phyloP scores from a whole-genome alignment of 2,888 invertebrate species.

The Galerucella calmariensis region DNA sequence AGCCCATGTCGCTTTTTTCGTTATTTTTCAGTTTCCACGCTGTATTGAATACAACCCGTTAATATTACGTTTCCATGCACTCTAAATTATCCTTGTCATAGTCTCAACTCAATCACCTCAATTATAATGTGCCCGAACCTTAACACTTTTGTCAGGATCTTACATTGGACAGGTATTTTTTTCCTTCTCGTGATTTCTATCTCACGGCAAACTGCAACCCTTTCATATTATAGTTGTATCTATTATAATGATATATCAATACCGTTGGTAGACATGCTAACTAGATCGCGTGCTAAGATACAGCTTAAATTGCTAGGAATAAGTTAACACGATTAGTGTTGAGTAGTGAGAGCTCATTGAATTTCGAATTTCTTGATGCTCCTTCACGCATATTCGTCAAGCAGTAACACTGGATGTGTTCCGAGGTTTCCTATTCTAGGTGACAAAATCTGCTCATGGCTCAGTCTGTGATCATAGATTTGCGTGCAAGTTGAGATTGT shows the following conservation, averaged over 20 bases:
- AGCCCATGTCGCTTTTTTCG: too few species aligned
- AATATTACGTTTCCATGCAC: too few species aligned
- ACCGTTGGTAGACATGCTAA: constrained; percentile 26
- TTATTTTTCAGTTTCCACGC: too few species aligned
- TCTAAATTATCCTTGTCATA: not conserved
- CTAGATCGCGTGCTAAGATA: constrained; percentile 33
- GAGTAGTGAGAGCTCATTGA: constrained; percentile 28
- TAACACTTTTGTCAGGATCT: not conserved
- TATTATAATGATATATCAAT: constrained; percentile 32
- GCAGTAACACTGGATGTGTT: too few species aligned
- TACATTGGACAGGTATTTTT: not conserved
- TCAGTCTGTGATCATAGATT: too few species aligned
- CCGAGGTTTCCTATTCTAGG: too few species aligned
- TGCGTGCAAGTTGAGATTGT: too few species aligned
- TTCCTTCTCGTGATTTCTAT: not conserved
- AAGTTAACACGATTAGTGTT: constrained; percentile 36
- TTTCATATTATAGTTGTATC: constrained; percentile 22
- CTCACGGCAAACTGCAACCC: constrained; percentile 27
- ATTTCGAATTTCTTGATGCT: not conserved
- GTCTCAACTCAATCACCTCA: not conserved
- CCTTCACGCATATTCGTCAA: too few species aligned
- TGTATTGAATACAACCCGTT: too few species aligned
- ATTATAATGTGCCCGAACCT: not conserved
- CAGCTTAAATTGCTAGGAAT: constrained; percentile 32
- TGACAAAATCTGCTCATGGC: too few species aligned